A percentile compares a stretch with the other conserved stretches of the same genome.
These are phyloP conservation scores for Camponotus floridanus DNA, from an alignment of 1,140 invertebrate genomes.

Conservation along the genomic window DNA sequence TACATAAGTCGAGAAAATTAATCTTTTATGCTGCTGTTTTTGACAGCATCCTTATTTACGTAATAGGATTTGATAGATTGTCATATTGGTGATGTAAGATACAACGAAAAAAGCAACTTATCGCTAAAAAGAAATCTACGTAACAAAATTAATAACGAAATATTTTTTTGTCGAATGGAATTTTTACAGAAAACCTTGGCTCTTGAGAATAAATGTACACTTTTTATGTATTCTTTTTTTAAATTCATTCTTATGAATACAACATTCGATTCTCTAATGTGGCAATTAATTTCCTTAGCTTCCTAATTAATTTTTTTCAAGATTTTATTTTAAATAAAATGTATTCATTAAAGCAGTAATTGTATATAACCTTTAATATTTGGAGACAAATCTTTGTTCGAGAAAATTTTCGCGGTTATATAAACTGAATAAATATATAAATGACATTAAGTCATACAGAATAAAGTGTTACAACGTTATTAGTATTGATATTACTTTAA, in stretches of 20 bases:
- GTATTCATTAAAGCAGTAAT: not conserved
- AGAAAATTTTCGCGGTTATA: not conserved
- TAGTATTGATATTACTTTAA: no score
- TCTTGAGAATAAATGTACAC: not conserved
- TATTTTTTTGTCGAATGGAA: not conserved
- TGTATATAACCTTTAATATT: not conserved
- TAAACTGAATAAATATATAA: no score
- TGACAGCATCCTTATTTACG: constrained; percentile 17
- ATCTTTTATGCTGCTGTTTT: not conserved
- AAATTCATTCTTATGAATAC: not conserved
- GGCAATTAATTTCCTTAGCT: constrained; percentile 1
- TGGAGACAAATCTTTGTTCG: not conserved
- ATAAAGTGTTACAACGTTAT: not conserved
- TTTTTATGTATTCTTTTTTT: not conserved
- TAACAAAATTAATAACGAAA: not conserved
- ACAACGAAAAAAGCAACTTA: constrained; percentile 8
- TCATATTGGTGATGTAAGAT: not conserved
- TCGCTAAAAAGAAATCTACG: not conserved
- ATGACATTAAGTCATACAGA: not conserved
- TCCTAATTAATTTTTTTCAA: constrained; percentile 5
- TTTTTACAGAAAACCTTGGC: not conserved
- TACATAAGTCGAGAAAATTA: constrained; percentile 42
- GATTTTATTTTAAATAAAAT: not conserved
- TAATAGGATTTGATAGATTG: constrained; percentile 12
- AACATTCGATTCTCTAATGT: not conserved